Conservation (phyloP, 2,797 vertebrate species). For the Martes flavigula region DNA sequence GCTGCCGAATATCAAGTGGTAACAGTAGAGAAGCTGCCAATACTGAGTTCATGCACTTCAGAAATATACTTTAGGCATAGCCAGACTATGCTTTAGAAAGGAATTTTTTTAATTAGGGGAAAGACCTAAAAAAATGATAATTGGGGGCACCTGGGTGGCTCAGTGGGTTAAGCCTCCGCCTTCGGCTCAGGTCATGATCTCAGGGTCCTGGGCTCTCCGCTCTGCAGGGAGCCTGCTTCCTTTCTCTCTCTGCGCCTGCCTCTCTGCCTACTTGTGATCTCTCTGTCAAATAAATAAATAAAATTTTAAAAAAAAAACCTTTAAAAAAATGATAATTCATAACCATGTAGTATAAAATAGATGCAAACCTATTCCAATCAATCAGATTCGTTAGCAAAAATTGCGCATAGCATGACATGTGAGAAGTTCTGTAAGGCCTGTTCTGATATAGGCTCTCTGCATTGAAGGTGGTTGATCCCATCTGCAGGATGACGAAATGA, state of each 20-base stretch:
- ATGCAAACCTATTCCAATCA: not conserved
- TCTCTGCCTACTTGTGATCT: too few species aligned
- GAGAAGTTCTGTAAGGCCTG: not conserved
- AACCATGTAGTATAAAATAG: not conserved
- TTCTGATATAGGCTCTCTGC: not conserved
- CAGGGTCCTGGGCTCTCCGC: too few species aligned
- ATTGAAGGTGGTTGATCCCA: fast-evolving
- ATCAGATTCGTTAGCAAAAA: not conserved
- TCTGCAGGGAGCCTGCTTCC: too few species aligned
- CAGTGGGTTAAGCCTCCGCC: too few species aligned
- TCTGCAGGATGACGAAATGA: not conserved
- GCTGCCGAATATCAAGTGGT: not conserved
- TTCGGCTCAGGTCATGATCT: too few species aligned
- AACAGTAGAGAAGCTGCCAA: not conserved
- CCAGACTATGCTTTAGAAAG: not conserved
- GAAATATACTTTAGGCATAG: not conserved
- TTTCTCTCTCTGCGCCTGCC: too few species aligned
- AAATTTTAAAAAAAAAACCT: too few species aligned
- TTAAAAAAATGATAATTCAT: not conserved
- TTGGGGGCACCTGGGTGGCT: too few species aligned
- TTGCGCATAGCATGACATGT: not conserved
- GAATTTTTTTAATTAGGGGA: not conserved
- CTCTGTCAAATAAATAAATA: too few species aligned
- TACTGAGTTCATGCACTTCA: not conserved
- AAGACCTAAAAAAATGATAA: not conserved